Base-by-base conservation (phyloP, 2,888 invertebrate species). In the Rhopalosiphum nymphaeae region DNA sequence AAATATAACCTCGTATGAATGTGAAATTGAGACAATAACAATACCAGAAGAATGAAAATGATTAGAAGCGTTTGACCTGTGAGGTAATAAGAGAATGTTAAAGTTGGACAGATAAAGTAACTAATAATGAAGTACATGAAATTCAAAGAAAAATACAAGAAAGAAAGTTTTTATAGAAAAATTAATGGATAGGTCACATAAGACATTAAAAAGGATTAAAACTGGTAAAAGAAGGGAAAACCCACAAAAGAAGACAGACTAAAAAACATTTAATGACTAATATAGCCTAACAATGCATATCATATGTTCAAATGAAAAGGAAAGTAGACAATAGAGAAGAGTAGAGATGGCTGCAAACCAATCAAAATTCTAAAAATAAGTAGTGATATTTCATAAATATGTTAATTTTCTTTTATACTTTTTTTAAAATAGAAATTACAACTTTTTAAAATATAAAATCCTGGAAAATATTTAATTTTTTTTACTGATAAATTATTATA, bases 241-340 rank as follows among this genome's bases (percentile, higher is more conserved):
- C 9, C 7, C 29, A 86, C 11, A 86, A 29, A 13, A 26, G 86
- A 86, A 86, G 46, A 29, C 46, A 26, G 26, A 86, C 13, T 46
- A 46, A 10, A 25, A 46, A 25, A 86, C 26, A 86, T 86, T 46
- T 11, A 86, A 87, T 49, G 49, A 16, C n/a, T 87, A 87, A 87
- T 49, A 49, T 49, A 11, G 16, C 49, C 49, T 49, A 87, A 87
- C 29, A 36, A 87, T n/a, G n/a, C 4, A 29, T 49, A 29, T 87
- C 87, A 87, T 87, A 49, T 13, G 16, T 87, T 11, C 49, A 87
- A 87, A 87, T 87, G 49, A 49, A 87, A 49, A 87, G 16, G n/a
- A 87, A 87, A n/a, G 49, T 36, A 36, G n/a, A 87, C 49, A 49
- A 87, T 46, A 46, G 4, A 29, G 11, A 87, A 49, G 49, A 87